Conservation (phyloP, 2,113 vertebrate species). For the Varanus salvator region DNA sequence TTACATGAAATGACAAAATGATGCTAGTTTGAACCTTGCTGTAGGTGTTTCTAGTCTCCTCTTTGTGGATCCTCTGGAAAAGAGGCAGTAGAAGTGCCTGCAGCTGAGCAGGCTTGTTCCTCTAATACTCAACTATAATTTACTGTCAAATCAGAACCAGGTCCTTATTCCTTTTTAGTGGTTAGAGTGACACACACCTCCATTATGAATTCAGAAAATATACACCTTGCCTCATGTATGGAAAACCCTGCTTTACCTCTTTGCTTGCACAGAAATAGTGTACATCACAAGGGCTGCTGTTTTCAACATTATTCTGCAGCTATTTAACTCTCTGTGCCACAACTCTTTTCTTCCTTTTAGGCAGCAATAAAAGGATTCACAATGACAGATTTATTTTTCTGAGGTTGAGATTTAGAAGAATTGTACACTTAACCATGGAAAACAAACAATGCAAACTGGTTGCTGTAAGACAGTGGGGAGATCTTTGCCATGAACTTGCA, state of each 20-base stretch:
- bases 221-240: background rate
- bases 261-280: background rate
- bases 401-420: conserved; percentile 9
- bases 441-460: conserved; percentile 11
- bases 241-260: background rate
- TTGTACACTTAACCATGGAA: conserved; percentile 1
- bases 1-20: too few species aligned
- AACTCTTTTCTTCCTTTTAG: background rate
- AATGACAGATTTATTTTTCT: conserved; percentile 22
- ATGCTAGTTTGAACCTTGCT: background rate
- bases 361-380: conserved; percentile 20
- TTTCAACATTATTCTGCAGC: background rate
- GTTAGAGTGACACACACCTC: background rate
- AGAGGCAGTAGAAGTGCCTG: background rate
- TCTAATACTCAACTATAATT: background rate
- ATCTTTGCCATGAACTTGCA: background rate
- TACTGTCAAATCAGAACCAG: background rate
- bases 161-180: background rate
- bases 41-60: background rate
- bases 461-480: background rate
- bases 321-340: background rate
- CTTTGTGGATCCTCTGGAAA: too few species aligned
- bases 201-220: background rate
- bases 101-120: background rate
- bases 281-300: background rate